Conservation (phyloP, 2,113 vertebrate genomes). For the Tachuris rubrigastra region DNA sequence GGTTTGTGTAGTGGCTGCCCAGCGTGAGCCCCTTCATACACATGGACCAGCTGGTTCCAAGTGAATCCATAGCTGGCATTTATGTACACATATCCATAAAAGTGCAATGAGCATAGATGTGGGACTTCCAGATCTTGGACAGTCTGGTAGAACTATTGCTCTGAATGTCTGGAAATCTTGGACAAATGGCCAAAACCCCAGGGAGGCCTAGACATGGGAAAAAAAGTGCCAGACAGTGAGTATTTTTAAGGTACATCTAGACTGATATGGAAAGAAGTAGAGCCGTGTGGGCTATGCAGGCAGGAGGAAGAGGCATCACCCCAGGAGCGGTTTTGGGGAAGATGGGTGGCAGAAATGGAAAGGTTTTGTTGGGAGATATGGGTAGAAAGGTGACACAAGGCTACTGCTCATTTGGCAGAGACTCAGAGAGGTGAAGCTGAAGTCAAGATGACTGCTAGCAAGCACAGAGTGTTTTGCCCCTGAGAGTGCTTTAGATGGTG, state of each 20-base stretch:
- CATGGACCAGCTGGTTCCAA: fast-evolving
- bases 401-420: neutral
- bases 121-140: neutral
- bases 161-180: neutral
- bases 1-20: neutral
- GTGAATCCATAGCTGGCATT: neutral
- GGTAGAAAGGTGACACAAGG: neutral
- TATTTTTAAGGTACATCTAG: neutral
- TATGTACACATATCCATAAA: neutral
- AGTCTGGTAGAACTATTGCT: neutral
- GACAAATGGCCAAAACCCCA: neutral
- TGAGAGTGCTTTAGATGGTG: neutral
- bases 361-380: neutral
- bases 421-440: neutral
- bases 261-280: neutral
- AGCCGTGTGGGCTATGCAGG: neutral
- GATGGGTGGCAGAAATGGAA: neutral
- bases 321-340: neutral
- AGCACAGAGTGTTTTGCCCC: fast-evolving
- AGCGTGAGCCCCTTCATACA: neutral
- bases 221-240: neutral
- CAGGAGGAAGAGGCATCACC: neutral
- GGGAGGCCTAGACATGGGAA: neutral
- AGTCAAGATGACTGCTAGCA: neutral
- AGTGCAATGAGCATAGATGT: neutral